phyloP scores from a whole-genome alignment of 2,888 invertebrate species.

The Caenorhabditis sp. region DNA sequence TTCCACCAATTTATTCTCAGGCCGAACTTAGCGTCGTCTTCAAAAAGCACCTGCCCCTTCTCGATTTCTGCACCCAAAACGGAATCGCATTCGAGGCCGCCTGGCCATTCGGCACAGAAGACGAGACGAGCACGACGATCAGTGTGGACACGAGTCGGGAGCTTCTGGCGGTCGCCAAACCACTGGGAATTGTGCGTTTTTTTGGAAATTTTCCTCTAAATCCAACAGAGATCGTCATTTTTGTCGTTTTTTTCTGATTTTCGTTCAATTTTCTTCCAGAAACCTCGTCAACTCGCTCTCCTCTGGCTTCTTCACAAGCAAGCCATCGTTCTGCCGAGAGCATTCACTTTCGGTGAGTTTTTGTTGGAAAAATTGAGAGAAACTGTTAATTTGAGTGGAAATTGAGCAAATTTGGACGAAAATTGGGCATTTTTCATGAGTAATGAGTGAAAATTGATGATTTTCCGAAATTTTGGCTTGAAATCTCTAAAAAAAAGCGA shows the following conservation, averaged over 20 bases:
- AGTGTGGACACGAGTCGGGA: slow-evolving; percentile 60
- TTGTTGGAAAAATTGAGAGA: background rate
- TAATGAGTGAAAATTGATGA: background rate
- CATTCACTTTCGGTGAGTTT: slow-evolving; percentile 68
- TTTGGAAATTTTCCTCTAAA: background rate
- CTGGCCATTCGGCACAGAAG: slow-evolving; percentile 64
- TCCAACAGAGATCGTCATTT: background rate
- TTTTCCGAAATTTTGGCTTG: no score
- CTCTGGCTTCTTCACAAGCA: slow-evolving; percentile 84
- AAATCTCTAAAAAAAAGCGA: background rate
- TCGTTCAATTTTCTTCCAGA: slow-evolving; percentile 61
- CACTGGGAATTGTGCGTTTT: slow-evolving; percentile 66
- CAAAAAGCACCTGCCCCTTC: background rate
- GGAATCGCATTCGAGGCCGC: slow-evolving; percentile 69
- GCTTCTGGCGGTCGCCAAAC: slow-evolving; percentile 57
- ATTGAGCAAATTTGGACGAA: no score
- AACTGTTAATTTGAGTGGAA: background rate
- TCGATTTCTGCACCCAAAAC: slow-evolving; percentile 85
- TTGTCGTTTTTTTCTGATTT: no score
- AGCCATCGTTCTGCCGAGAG: slow-evolving; percentile 84
- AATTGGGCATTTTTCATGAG: no score
- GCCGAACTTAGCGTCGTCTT: slow-evolving; percentile 84
- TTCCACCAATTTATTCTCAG: slow-evolving; percentile 82
- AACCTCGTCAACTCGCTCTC: slow-evolving; percentile 83
- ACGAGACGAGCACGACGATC: slow-evolving; percentile 69